These are phyloP conservation scores for Cordylochernes scorpioides DNA, from an alignment of 2,888 invertebrate species.

Conservation along the genomic window DNA sequence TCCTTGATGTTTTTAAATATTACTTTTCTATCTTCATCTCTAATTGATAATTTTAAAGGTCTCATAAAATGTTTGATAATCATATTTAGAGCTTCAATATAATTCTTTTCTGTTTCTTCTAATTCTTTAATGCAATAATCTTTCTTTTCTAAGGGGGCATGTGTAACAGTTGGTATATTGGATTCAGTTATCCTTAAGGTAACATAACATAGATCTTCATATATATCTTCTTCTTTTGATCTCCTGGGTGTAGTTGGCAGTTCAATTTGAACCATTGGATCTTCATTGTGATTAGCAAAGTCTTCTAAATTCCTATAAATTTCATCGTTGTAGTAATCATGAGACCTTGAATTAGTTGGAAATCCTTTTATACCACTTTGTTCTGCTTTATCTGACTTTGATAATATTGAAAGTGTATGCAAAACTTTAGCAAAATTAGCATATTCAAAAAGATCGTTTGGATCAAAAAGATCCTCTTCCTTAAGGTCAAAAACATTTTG, in stretches of 20 bases:
- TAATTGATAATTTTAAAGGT: constrained; percentile 35
- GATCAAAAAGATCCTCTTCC: too few species aligned
- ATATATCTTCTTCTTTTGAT: constrained; percentile 37
- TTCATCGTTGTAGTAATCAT: constrained; percentile 4
- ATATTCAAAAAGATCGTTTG: too few species aligned
- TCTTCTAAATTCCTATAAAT: constrained; percentile 4
- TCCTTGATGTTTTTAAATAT: constrained; percentile 78
- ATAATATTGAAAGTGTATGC: too few species aligned
- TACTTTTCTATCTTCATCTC: constrained; percentile 40
- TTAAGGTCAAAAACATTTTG: too few species aligned
- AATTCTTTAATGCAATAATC: constrained; percentile 55
- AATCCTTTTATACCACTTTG: too few species aligned
- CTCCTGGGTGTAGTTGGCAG: constrained; percentile 10
- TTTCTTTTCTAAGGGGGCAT: constrained; percentile 39
- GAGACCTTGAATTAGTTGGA: constrained; percentile 1
- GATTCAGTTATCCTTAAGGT: constrained; percentile 30
- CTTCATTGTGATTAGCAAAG: constrained; percentile 3
- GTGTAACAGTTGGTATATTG: background rate
- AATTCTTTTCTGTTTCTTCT: constrained; percentile 87
- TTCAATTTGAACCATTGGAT: constrained; percentile 3
- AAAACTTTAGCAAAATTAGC: too few species aligned
- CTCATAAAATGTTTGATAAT: constrained; percentile 29
- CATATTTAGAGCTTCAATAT: constrained; percentile 70
- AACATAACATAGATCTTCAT: too few species aligned
- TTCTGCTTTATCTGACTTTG: too few species aligned